A percentile compares a stretch with the other conserved stretches of the same genome.
These are phyloP conservation scores for Sinelater perroti DNA, from an alignment of 2,888 invertebrate species.

Conservation along the genomic window DNA sequence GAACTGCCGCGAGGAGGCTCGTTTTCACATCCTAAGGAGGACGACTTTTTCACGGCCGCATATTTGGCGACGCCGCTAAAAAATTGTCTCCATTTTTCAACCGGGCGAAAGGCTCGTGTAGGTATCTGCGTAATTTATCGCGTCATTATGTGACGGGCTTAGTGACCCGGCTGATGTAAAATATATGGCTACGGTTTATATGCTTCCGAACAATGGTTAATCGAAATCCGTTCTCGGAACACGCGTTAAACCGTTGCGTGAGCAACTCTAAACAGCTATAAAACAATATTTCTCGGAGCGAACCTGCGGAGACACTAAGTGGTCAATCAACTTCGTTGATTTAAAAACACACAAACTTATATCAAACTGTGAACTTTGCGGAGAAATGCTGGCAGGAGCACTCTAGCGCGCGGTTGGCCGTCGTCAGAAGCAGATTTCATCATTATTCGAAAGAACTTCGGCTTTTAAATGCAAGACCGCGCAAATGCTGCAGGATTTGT, in stretches of 20 bases:
- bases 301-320: slow-evolving; percentile 16
- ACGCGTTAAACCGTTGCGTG: slow-evolving; percentile 8
- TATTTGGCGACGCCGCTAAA: too few relatives aligned
- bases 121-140: not conserved
- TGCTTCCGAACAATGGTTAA: slow-evolving; percentile 11
- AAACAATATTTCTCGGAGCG: slow-evolving; percentile 11
- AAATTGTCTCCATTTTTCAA: too few relatives aligned
- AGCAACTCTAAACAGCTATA: slow-evolving; percentile 11
- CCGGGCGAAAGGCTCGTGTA: too few relatives aligned
- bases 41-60: too few relatives aligned
- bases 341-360: slow-evolving; percentile 10
- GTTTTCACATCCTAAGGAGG: too few relatives aligned
- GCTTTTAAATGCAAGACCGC: too few relatives aligned
- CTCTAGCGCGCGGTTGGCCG: too few relatives aligned
- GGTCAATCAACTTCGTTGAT: slow-evolving; percentile 13
- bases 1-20: too few relatives aligned
- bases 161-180: not conserved
- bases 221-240: slow-evolving; percentile 7
- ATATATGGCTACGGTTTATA: not conserved
- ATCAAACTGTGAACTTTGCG: slow-evolving; percentile 6
- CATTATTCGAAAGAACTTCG: too few relatives aligned
- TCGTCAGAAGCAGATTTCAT: too few relatives aligned
- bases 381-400: too few relatives aligned
- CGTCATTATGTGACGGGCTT: not conserved
- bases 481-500: too few relatives aligned